Evolutionary conservation across 64 coral and sea anemone genomes (phyloP), one percentile per base, ranked within the genome.

Genomic region (Montipora cactus): DNA sequence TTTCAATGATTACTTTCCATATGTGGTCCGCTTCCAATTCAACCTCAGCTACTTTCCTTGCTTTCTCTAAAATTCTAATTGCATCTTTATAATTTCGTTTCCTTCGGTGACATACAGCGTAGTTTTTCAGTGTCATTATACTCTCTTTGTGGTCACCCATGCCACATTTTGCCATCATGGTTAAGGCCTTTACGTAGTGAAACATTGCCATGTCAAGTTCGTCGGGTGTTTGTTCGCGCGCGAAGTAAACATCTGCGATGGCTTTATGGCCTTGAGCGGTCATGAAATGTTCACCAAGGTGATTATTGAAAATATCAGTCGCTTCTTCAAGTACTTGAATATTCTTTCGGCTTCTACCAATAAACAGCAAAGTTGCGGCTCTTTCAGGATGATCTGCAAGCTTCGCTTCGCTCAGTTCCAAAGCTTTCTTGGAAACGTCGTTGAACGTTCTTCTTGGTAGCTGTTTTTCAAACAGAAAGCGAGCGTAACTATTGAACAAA

Each of bases 401-500:
- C 18, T 70, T 70, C 14, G 6, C n/a, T 1, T 46, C 0, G 47
- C 44, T 21, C 2, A 85, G 28, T 19, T 45, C 28, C 6, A 28
- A 47, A 2, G 51, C n/a, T 55, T 47, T 47, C 25, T 81, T 19
- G 4, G 81, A 47, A 49, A 78, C 76, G 0, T 0, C 6, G 1
- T 85, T 8, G 4, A 13, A 11, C 5, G 9, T 0, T 49, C 8
- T 10, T 80, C 53, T 44, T 9, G 1, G 7, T 37, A 25, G 9
- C 8, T 59, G 4, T 70, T 90, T 69, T 69, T 69, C 81, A 19
- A 67, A 74, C 44, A 78, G 46, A 53, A 87, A 77, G 55, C 91
- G 91, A 22, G 67, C 78, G n/a, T 86, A 73, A 47, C 90, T 92
- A 13, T 86, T 92, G 13, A 57, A 53, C 48, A 92, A 92, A 3